Conservation (phyloP, 1,140 invertebrate genomes). For the Hycleus phaleratus region DNA sequence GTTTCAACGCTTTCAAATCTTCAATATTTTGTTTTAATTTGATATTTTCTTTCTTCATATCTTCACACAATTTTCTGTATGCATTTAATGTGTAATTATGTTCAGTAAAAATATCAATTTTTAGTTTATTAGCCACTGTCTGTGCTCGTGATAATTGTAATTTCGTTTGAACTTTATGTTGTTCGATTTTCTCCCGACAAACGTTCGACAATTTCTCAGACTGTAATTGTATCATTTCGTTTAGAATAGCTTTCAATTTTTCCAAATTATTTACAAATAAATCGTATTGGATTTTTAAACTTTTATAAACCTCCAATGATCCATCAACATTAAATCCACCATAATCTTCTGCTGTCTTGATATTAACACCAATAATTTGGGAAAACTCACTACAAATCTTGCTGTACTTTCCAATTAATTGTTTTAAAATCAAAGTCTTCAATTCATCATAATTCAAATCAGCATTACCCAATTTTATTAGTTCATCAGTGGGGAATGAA, state of each 20-base stretch:
- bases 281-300: no score
- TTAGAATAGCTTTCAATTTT: constrained; percentile 18
- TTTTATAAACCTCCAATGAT: no score
- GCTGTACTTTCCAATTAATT: constrained; percentile 9
- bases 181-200: constrained; percentile 16
- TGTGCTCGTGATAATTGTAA: constrained; percentile 24
- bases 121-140: constrained; percentile 20
- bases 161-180: constrained; percentile 21
- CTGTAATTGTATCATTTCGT: constrained; percentile 23
- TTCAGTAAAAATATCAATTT: constrained; percentile 31
- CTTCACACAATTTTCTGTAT: constrained; percentile 27
- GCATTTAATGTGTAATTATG: constrained; percentile 24
- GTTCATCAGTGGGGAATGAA: no score
- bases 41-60: constrained; percentile 28
- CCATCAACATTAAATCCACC: neutral
- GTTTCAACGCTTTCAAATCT: constrained; percentile 23
- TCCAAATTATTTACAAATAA: constrained; percentile 17
- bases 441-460: no score
- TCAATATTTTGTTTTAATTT: constrained; percentile 26
- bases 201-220: constrained; percentile 19
- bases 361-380: neutral
- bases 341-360: neutral
- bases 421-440: no score
- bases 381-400: constrained; percentile 7
- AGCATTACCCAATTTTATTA: no score